Evolutionary conservation across 2,113 vertebrate species (phyloP).

Genomic region (Phaethornis superciliosus): DNA sequence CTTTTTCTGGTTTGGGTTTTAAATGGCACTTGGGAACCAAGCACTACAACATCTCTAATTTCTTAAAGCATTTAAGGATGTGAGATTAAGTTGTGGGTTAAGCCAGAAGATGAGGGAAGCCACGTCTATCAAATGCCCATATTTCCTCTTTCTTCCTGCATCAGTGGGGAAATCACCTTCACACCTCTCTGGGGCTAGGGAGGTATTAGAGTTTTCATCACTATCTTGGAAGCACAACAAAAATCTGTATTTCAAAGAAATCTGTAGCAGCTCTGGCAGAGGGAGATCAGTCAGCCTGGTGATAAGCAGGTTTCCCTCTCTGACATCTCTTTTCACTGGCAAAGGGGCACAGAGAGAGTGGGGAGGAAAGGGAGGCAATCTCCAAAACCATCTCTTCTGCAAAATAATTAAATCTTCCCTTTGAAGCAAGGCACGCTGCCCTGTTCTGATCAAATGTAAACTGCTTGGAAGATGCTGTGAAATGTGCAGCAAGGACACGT

Average conservation of each 20-base stretch:
- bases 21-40: neutral
- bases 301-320: neutral
- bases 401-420: neutral
- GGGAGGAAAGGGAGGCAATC: neutral
- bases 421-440: neutral
- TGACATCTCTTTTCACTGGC: neutral
- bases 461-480: neutral
- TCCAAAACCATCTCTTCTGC: neutral
- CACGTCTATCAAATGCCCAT: neutral
- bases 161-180: neutral
- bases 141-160: neutral
- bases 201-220: neutral
- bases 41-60: neutral
- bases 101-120: neutral
- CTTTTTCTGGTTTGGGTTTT: neutral
- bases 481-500: accelerated
- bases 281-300: neutral
- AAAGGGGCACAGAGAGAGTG: neutral
- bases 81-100: neutral
- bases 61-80: neutral
- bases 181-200: neutral
- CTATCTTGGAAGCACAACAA: neutral
- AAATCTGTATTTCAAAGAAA: conserved; percentile 20
- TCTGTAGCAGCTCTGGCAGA: neutral
- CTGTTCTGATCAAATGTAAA: neutral